A percentile compares a stretch with the other conserved stretches of the same genome.
Conservation (phyloP, 2,888 invertebrate species). For the Ferdinandea cuprea region DNA sequence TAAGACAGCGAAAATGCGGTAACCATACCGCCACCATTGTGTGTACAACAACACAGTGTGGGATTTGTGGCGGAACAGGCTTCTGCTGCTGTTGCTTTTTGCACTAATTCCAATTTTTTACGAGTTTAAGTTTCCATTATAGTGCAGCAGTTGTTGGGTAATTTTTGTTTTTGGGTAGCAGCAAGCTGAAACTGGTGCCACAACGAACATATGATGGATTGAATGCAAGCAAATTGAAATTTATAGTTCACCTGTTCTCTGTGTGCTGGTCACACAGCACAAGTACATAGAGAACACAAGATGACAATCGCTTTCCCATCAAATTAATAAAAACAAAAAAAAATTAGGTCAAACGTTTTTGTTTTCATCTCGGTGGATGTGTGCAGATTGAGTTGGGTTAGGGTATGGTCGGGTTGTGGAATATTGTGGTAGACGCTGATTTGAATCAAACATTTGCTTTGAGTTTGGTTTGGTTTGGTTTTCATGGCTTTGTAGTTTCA, state of each 20-base stretch:
- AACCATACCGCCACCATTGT: slow-evolving; percentile 11
- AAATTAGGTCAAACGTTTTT: slow-evolving; percentile 57
- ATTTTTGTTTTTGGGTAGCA: slow-evolving; percentile 14
- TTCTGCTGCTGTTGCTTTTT: slow-evolving; percentile 52
- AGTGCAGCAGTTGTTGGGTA: slow-evolving; percentile 34
- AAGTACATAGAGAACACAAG: slow-evolving; percentile 1
- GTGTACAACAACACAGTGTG: neutral
- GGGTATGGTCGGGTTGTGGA: slow-evolving; percentile 30
- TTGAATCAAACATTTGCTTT: slow-evolving; percentile 3
- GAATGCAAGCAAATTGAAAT: slow-evolving; percentile 29
- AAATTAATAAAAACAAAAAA: slow-evolving; percentile 31
- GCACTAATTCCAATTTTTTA: slow-evolving; percentile 47
- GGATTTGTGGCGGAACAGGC: slow-evolving; percentile 45
- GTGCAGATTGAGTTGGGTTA: neutral
- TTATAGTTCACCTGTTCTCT: slow-evolving; percentile 54
- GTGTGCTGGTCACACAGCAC: slow-evolving; percentile 8
- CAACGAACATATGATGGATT: slow-evolving; percentile 38
- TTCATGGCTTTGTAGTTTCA: neutral
- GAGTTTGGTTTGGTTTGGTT: slow-evolving; percentile 5
- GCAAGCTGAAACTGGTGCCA: neutral
- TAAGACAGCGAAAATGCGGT: slow-evolving; percentile 55
- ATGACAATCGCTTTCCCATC: slow-evolving; percentile 62
- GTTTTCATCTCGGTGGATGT: slow-evolving; percentile 19
- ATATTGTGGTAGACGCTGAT: neutral
- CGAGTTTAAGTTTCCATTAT: slow-evolving; percentile 26